phyloP scores from a whole-genome alignment of 2,113 vertebrate species.

The Megatriorchis doriae region DNA sequence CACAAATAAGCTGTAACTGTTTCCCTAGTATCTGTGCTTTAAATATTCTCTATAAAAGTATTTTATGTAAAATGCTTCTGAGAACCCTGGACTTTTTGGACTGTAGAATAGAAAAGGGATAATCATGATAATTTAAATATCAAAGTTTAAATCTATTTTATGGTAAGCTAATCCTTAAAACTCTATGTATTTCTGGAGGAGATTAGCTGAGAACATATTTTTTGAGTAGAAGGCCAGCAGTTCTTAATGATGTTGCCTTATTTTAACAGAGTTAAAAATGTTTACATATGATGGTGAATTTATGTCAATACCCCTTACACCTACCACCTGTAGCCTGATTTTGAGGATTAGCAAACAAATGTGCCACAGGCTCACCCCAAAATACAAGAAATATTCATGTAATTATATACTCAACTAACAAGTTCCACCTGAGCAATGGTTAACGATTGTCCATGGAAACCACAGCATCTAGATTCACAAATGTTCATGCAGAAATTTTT shows the following conservation, averaged over 20 bases:
- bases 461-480: not conserved
- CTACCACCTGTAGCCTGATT: not conserved
- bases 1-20: not conserved
- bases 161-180: not conserved
- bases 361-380: not conserved
- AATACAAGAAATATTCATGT: not conserved
- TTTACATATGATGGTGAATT: not conserved
- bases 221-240: not conserved
- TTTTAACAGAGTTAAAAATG: not conserved
- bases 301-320: not conserved
- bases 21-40: not conserved
- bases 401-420: not conserved
- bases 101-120: not conserved
- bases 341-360: not conserved
- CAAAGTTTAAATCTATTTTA: not conserved
- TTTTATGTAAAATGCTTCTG: not conserved
- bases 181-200: not conserved
- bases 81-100: not conserved
- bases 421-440: not conserved
- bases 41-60: not conserved
- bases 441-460: not conserved
- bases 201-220: not conserved
- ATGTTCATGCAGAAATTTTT: not conserved
- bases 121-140: not conserved
- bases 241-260: not conserved